These are phyloP conservation scores for Saguinus midas DNA, from an alignment of 2,113 vertebrate species.

Conservation along the genomic window DNA sequence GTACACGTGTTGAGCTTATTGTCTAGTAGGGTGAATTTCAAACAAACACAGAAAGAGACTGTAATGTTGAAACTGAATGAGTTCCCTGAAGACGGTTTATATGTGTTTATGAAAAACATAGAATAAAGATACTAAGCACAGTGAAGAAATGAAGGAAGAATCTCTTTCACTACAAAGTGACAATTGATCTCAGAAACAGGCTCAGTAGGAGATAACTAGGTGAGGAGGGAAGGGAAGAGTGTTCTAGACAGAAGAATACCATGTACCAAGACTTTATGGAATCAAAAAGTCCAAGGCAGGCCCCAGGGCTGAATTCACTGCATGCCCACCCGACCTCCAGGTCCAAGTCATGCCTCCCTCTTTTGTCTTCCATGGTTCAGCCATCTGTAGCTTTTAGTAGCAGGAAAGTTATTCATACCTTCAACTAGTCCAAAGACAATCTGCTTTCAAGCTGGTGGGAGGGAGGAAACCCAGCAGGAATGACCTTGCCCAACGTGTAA, in stretches of 20 bases:
- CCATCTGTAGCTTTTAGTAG: neutral
- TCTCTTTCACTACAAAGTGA: neutral
- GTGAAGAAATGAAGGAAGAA: too few relatives aligned
- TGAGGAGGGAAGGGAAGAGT: neutral
- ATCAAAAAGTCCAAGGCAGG: neutral
- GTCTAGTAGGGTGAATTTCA: neutral
- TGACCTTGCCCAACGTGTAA: neutral
- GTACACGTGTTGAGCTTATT: too few relatives aligned
- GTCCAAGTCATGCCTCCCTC: neutral
- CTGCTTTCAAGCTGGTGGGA: neutral
- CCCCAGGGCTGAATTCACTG: neutral
- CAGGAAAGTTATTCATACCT: neutral
- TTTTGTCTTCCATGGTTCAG: neutral
- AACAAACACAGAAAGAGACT: neutral
- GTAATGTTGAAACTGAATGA: neutral
- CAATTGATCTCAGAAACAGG: neutral
- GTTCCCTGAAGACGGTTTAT: neutral
- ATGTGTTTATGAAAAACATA: neutral
- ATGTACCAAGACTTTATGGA: neutral
- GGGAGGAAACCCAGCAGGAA: neutral
- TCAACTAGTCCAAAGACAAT: too few relatives aligned
- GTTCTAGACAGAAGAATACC: neutral
- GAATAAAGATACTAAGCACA: neutral
- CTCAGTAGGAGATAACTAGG: too few relatives aligned
- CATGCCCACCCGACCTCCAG: accelerated